Evolutionary conservation across 1,140 invertebrate species (phyloP), one percentile per base, ranked within the genome.

Genomic region (Drosophila aff.): DNA sequence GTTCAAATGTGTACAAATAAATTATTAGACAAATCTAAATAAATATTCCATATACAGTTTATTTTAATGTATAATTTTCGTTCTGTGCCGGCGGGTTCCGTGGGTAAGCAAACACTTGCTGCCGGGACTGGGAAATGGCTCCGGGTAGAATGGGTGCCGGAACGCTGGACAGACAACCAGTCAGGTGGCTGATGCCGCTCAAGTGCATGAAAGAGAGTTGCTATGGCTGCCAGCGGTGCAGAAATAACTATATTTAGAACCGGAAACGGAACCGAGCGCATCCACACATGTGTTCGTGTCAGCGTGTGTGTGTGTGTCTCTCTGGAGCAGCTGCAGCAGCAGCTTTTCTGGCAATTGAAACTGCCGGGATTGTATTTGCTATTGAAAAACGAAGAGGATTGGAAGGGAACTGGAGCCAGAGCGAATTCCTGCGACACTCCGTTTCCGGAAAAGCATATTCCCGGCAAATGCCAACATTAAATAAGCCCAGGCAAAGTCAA

Each of bases 241-340:
- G 76, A 82, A 82, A 82, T 78, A 82, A 82, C 79, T 78, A 66
- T 82, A 78, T 82, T 82, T 82, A 82, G 80, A 74, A 69, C 61
- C 74, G 80, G 74, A 82, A 82, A 57, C 80, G 78, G 75, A 87
- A 82, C 64, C 67, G 38, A 80, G 69, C 46, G 63, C 46, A 66
- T 69, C 79, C 72, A 58, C 41, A 76, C 38, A 76, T 71, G 69
- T 50, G 31, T n/a, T 73, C 33, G 36, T 40, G 36, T 28, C 18
- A 59, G 9, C 21, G 49, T 53, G 1, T 52, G 15, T n/a, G 33
- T 5, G 47, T 49, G 16, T 52, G 50, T 52, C 10, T 33, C 16
- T 26, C 21, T 26, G 28, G 62, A 80, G 47, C 66, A 75, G 61
- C 44, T 62, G 41, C 53, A 49, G 26, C 53, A 57, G 61, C 40